Conservation (phyloP, 2,888 invertebrate species). For the Celastrina argiolus region DNA sequence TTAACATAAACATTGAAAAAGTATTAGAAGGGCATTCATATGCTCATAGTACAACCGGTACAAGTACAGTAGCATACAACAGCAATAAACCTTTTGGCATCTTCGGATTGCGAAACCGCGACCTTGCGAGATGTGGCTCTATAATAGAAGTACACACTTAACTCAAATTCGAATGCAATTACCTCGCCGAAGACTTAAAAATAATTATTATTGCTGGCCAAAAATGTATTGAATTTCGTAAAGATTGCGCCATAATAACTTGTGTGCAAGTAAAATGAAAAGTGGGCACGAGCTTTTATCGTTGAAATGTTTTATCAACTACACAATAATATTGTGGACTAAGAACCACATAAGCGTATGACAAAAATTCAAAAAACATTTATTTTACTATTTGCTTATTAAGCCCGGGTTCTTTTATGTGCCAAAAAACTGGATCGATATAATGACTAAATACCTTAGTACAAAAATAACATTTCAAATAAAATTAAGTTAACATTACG, state of each 20-base stretch:
- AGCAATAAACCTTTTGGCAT: slow-evolving; percentile 2
- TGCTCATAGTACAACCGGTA: background rate
- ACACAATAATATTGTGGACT: too few species aligned
- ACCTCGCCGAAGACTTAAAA: background rate
- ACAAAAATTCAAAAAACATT: too few species aligned
- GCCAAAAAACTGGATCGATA: too few species aligned
- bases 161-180: slow-evolving; percentile 3
- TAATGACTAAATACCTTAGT: too few species aligned
- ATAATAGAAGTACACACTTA: slow-evolving; percentile 10
- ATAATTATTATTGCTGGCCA: background rate
- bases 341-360: too few species aligned
- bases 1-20: background rate
- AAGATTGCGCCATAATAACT: background rate
- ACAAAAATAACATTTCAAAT: too few species aligned
- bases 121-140: slow-evolving; percentile 12
- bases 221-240: slow-evolving; percentile 8
- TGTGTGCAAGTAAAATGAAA: background rate
- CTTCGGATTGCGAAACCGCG: slow-evolving; percentile 5
- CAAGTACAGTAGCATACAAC: background rate
- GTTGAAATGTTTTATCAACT: too few species aligned
- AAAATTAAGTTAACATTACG: too few species aligned
- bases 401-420: too few species aligned
- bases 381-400: too few species aligned
- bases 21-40: background rate
- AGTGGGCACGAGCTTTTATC: background rate